Evolutionary conservation across 2,888 invertebrate species (phyloP).

Genomic region (Drosophila algonquin): DNA sequence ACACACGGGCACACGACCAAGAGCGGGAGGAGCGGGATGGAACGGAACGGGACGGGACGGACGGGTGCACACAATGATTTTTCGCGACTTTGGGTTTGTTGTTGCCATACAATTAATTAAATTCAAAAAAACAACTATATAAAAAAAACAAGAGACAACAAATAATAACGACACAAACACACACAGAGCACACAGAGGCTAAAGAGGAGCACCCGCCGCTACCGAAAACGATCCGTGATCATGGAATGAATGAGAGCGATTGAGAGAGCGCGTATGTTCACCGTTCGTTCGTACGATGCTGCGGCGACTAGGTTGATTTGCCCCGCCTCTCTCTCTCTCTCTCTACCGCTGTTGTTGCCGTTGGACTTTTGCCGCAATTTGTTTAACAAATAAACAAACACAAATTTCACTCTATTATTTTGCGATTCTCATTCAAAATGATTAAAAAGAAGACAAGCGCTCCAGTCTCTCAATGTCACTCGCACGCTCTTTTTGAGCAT

Average conservation of each 20-base stretch:
- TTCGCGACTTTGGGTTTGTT: constrained; percentile 24
- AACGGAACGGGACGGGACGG: constrained; percentile 14
- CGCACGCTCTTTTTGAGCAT: constrained; percentile 17
- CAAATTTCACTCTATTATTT: constrained; percentile 70
- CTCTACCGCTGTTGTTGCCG: constrained; percentile 7
- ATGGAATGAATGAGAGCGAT: constrained; percentile 63
- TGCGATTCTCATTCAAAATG: constrained; percentile 48
- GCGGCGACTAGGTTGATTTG: not conserved
- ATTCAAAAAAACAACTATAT: constrained; percentile 34
- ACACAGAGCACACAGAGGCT: constrained; percentile 10
- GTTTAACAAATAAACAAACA: constrained; percentile 47
- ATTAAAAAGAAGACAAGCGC: not conserved
- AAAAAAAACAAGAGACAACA: constrained; percentile 16
- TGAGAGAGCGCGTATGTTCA: constrained; percentile 27
- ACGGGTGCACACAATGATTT: constrained; percentile 29
- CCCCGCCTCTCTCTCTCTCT: not conserved
- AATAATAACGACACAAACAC: constrained; percentile 22
- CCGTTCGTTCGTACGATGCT: constrained; percentile 16
- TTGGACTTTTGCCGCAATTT: constrained; percentile 43
- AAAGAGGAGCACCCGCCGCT: constrained; percentile 33
- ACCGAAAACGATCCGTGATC: constrained; percentile 55
- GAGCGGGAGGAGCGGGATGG: constrained; percentile 36
- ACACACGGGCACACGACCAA: constrained; percentile 48
- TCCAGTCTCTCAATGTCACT: constrained; percentile 4
- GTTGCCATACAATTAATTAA: constrained; percentile 32